Evolutionary conservation across 2,797 vertebrate species (phyloP), one percentile per base, ranked within the genome.

Genomic region (Sebastes itinus): DNA sequence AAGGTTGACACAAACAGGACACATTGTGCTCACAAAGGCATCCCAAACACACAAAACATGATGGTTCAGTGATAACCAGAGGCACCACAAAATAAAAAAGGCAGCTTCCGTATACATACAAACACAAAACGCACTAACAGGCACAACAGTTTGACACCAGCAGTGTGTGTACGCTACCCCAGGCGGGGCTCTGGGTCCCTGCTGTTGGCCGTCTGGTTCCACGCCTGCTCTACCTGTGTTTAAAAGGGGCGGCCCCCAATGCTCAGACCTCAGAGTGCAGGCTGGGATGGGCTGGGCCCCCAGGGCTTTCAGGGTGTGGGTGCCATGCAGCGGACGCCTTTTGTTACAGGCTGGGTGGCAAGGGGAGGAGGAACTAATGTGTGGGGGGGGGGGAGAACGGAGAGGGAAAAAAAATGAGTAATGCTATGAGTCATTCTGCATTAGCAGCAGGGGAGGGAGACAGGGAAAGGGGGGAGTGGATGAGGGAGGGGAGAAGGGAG

Each of bases 401-500:
- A 23, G 62, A 0, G 16, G 56, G 20, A 61, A 85, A 89, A 89
- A 92, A 92, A 92, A 97, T 93, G 96, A 98, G 97, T 97, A 99
- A 99, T 98, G 97, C 97, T 97, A 97, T 98, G 98, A 99, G 97
- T 98, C 97, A 99, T 97, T 97, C 90, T 97, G 96, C 96, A 97
- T 97, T 97, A 98, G 97, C 95, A 92, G 90, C 87, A 89, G 90
- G 94, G 87, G 85, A 84, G 92, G 87, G 90, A 90, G 88, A 91
- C 77, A 63, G 87, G 80, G 90, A 72, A 62, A 6, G 55, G 87
- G 76, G 88, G 83, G 81, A 25, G 73, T 49, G 80, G 67, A 81
- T 69, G 75, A 11, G 12, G 32, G 62, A 23, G 38, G 9, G 80
- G 84, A 4, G 27, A 80, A 85, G 90, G 77, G 87, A 89, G 89